Percentiles rank a stretch among this genome's conserved stretches.
phyloP scores from a whole-genome alignment of 1,140 invertebrate genomes.

The Drosophila repleta region DNA sequence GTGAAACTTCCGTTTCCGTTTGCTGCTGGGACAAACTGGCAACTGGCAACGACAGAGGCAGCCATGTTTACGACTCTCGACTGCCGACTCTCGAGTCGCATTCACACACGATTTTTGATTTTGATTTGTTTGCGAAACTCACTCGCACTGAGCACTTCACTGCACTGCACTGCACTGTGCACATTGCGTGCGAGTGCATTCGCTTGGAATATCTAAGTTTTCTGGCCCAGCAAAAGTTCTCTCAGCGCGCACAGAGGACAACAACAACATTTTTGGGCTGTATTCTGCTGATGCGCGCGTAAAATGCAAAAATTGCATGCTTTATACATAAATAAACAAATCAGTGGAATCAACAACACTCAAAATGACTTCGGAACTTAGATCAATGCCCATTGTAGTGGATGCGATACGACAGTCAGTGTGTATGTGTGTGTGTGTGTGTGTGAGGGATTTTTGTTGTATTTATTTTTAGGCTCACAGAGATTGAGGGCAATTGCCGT shows the following conservation, averaged over 20 bases:
- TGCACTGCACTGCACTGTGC: constrained; percentile 9
- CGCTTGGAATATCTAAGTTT: constrained; percentile 79
- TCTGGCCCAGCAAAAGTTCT: constrained; percentile 49
- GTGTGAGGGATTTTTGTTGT: constrained; percentile 23
- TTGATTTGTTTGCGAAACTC: constrained; percentile 80
- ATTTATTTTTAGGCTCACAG: constrained; percentile 39
- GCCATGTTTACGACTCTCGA: constrained; percentile 66
- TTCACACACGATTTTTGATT: constrained; percentile 79
- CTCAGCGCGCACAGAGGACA: neutral
- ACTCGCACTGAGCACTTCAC: constrained; percentile 21
- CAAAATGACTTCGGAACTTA: constrained; percentile 77
- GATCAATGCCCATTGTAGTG: constrained; percentile 64
- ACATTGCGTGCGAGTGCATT: constrained; percentile 65
- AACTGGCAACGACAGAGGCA: constrained; percentile 12
- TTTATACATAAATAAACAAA: constrained; percentile 83
- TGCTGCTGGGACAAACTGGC: constrained; percentile 15
- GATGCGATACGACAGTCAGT: constrained; percentile 19
- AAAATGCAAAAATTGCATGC: constrained; percentile 77
- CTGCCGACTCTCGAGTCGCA: constrained; percentile 48
- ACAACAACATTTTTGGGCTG: constrained; percentile 2
- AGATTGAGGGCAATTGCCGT: constrained; percentile 31
- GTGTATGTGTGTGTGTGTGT: constrained; percentile 5
- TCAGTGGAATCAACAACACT: constrained; percentile 82
- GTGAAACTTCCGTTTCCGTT: constrained; percentile 72
- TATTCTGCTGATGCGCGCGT: constrained; percentile 67